Percentiles rank a stretch among this genome's conserved stretches.
These are phyloP conservation scores for Calyptomena viridis DNA, from an alignment of 2,113 vertebrate species.

Conservation along the genomic window DNA sequence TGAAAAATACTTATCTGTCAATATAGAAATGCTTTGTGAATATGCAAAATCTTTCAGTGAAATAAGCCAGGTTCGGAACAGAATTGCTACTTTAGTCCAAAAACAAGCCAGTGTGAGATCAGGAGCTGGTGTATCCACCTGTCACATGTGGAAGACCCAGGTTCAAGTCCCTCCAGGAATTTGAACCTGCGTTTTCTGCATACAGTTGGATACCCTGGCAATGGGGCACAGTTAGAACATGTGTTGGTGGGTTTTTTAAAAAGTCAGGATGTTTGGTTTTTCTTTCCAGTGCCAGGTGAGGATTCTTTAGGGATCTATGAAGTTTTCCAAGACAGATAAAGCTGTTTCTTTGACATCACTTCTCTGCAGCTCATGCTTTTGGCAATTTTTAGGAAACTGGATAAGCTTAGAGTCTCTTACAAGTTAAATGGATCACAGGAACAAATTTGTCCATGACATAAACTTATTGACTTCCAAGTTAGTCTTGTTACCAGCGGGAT, in stretches of 20 bases:
- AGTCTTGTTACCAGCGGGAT: background rate
- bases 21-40: background rate
- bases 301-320: background rate
- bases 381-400: background rate
- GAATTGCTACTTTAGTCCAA: background rate
- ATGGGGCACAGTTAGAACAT: background rate
- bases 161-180: conserved; percentile 38
- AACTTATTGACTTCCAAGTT: conserved; percentile 19
- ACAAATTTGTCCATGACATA: conserved; percentile 4
- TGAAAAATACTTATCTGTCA: background rate
- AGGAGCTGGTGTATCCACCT: background rate
- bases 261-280: background rate
- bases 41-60: background rate
- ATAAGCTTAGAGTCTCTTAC: background rate
- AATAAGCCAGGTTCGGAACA: background rate
- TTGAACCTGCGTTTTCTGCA: background rate
- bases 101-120: background rate
- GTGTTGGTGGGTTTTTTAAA: background rate
- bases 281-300: background rate
- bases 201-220: background rate
- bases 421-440: background rate
- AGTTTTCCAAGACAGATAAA: background rate
- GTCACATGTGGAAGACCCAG: background rate
- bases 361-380: background rate
- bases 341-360: background rate